Base-by-base conservation (phyloP, 2,888 invertebrate genomes). In the Agrochola litura region DNA sequence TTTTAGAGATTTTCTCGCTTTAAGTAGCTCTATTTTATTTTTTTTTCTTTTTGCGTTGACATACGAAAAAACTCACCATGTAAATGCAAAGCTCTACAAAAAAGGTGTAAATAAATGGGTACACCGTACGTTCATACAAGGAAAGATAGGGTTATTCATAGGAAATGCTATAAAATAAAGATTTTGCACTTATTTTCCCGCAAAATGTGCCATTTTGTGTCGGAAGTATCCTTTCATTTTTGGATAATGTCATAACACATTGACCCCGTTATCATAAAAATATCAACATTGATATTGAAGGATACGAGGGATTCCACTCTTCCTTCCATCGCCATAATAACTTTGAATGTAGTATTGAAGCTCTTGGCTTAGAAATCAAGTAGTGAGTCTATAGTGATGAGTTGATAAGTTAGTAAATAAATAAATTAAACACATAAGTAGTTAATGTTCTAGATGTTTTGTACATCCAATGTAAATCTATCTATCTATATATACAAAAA, bases 81-180 rank as follows among this genome's bases (percentile, higher is more conserved):
- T 43, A n/a, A 37, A 63, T 75, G 9, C 19, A 12, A 37, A 58
- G 9, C 16, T 52, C 9, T 14, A 25, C 9, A 30, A 41, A 73
- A 81, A 41, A 58, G 0, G 4, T 22, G 37, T 37, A 73, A 65
- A 37, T 64, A 56, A 61, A 73, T 41, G 30, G 14, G 1, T 46
- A 43, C 10, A 52, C 30, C 43, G 12, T 54, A 68, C n/a, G n/a
- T 25, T 25, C 22, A 46, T 22, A 41, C 43, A 9, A 61, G 9
- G 16, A 30, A 5, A 60, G 19, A 58, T 37, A 30, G 52, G 1
- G 19, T 41, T 60, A 25, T 54, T 46, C 19, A 61, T 61, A 14
- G 19, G 3, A 74, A 61, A n/a, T 75, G n/a, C 37, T 60, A 81
- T 67, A 81, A 79, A 79, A 79, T 75, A 56, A 81, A 43, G 79